Percentiles rank a stretch among this genome's conserved stretches.
These are phyloP conservation scores for Dilophus febrilis DNA, from an alignment of 2,888 invertebrate species.

Conservation along the genomic window DNA sequence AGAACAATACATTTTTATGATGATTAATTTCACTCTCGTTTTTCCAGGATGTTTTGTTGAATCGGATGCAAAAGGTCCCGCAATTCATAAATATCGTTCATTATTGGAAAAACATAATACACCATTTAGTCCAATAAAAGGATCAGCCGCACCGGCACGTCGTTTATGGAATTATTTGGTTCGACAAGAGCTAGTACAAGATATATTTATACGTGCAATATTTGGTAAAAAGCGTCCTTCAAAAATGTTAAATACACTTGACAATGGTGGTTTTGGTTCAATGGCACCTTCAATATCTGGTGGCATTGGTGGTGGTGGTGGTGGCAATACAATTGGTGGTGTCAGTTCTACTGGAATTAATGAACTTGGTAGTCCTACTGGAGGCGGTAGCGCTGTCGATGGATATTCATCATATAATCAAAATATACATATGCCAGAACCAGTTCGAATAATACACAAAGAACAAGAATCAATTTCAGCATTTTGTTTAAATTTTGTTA, in stretches of 20 bases:
- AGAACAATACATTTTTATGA: neutral
- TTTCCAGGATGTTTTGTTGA: constrained; percentile 62
- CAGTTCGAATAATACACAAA: constrained; percentile 92
- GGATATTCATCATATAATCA: neutral
- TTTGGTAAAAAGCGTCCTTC: constrained; percentile 63
- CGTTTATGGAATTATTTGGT: constrained; percentile 89
- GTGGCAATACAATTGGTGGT: neutral
- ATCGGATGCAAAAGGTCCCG: constrained; percentile 53
- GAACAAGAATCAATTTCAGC: constrained; percentile 97
- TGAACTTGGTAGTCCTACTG: neutral
- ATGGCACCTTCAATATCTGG: constrained; percentile 1
- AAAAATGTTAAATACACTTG: constrained; percentile 12
- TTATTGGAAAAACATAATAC: constrained; percentile 86
- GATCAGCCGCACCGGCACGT: constrained; percentile 54
- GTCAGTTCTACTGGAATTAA: neutral
- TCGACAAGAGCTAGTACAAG: constrained; percentile 80
- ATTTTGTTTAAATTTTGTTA: constrained; percentile 89
- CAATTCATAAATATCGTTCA: constrained; percentile 83
- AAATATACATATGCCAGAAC: constrained; percentile 39
- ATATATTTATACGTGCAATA: constrained; percentile 87
- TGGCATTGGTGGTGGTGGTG: neutral
- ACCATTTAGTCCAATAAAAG: constrained; percentile 63
- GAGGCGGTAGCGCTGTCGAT: neutral
- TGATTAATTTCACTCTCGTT: too few relatives aligned
- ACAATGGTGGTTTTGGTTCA: too few relatives aligned